phyloP scores from a whole-genome alignment of 2,797 vertebrate species.

The Trichosurus vulpecula region DNA sequence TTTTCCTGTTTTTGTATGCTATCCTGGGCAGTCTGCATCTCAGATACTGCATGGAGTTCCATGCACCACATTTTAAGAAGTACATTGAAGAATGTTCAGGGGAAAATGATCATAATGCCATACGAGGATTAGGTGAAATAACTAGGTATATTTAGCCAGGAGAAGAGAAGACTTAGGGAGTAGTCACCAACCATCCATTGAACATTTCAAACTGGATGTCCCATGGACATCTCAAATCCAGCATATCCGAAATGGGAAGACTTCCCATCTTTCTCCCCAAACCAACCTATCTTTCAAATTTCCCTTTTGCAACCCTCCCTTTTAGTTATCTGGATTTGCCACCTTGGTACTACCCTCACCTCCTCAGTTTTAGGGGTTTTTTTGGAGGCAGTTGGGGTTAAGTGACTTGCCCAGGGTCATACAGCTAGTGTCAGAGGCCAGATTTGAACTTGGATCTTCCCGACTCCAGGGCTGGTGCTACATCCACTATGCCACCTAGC shows the following conservation, averaged over 20 bases:
- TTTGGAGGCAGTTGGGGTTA: too few species aligned
- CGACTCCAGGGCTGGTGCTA: too few species aligned
- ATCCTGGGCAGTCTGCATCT: neutral
- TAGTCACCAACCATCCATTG: neutral
- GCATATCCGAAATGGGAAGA: neutral
- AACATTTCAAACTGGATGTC: neutral
- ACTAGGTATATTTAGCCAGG: neutral
- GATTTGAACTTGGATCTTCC: too few species aligned
- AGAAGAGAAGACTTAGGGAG: neutral
- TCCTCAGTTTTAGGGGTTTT: too few species aligned
- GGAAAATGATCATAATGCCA: too few species aligned
- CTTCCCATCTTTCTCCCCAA: neutral
- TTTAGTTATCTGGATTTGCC: too few species aligned
- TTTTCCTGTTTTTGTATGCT: neutral
- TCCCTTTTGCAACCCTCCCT: neutral
- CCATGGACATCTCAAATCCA: neutral
- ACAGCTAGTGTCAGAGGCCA: too few species aligned
- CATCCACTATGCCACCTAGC: too few species aligned
- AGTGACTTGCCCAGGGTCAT: too few species aligned
- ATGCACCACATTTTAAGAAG: neutral
- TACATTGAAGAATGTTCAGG: too few species aligned
- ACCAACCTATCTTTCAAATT: neutral
- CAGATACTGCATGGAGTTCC: neutral
- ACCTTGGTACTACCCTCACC: too few species aligned
- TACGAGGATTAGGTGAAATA: neutral